These are phyloP conservation scores for Zoroaster sp. DNA, from an alignment of 53 echinoderm and acorn worm genomes.

Conservation along the genomic window DNA sequence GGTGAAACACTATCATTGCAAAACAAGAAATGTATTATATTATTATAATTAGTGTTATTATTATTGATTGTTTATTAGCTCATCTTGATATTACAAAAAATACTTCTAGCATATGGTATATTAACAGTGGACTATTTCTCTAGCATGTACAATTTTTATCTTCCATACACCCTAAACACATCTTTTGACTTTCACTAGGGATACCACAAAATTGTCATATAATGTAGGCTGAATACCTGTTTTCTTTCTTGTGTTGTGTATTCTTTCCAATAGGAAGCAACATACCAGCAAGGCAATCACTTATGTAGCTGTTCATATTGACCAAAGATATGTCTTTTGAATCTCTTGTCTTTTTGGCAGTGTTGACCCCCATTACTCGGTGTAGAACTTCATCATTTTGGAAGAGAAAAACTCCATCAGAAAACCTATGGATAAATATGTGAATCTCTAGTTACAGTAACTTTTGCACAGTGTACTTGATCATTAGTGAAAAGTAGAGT, in stretches of 20 bases:
- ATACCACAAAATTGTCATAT: not conserved
- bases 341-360: constrained; percentile 42
- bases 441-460: not conserved
- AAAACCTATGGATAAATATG: constrained; percentile 59
- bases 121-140: too few relatives aligned
- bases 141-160: too few relatives aligned
- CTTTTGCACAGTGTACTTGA: too few relatives aligned
- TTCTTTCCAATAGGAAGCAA: constrained; percentile 61
- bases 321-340: constrained; percentile 30
- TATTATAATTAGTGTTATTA: too few relatives aligned
- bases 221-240: not conserved
- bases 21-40: too few relatives aligned
- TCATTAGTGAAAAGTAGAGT: too few relatives aligned
- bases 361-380: constrained; percentile 44
- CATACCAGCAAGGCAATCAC: constrained; percentile 76
- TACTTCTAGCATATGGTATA: too few relatives aligned
- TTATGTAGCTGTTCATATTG: constrained; percentile 81
- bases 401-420: constrained; percentile 78
- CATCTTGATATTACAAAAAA: too few relatives aligned
- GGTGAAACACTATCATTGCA: constrained; percentile 61
- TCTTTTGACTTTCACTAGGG: not conserved
- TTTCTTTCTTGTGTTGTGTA: not conserved
- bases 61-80: too few relatives aligned
- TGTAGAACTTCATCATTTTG: constrained; percentile 93
- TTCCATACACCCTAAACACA: too few relatives aligned